Conservation (phyloP, 2,888 invertebrate species). For the Calameuta filiformis region DNA sequence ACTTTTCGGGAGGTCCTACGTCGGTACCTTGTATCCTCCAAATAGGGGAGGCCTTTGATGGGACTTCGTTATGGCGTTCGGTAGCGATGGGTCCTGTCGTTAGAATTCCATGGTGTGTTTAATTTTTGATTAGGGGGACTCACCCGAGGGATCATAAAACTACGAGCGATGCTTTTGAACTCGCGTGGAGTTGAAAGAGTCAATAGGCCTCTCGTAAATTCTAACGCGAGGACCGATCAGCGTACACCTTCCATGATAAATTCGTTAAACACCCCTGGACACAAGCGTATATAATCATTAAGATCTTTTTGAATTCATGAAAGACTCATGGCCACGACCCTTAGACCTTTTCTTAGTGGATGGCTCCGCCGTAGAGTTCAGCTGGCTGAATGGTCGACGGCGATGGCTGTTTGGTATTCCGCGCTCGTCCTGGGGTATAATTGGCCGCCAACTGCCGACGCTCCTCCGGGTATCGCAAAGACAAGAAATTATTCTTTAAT, state of each 20-base stretch:
- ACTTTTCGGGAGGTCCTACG: constrained; percentile 4
- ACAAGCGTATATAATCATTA: not conserved
- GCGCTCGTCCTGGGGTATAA: constrained; percentile 61
- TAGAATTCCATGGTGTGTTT: not conserved
- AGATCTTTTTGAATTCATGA: not conserved
- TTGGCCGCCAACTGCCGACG: constrained; percentile 64
- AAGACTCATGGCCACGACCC: not conserved
- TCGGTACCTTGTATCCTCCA: not conserved
- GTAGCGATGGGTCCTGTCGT: not conserved
- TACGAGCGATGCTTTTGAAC: not conserved
- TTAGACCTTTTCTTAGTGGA: not conserved
- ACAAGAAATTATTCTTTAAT: constrained; percentile 67
- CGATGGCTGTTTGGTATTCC: constrained; percentile 61
- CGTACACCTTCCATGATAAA: not conserved
- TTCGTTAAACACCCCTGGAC: not conserved
- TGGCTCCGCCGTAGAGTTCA: constrained; percentile 2
- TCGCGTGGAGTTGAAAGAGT: not conserved
- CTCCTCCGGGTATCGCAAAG: constrained; percentile 53
- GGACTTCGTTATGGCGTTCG: constrained; percentile 1
- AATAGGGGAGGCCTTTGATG: not conserved
- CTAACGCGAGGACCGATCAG: not conserved
- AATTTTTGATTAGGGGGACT: not conserved
- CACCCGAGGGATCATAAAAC: not conserved
- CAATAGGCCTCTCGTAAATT: not conserved
- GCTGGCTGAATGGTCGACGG: constrained; percentile 27